phyloP scores from a whole-genome alignment of 2,797 vertebrate genomes.

The Cyclura pinguis region DNA sequence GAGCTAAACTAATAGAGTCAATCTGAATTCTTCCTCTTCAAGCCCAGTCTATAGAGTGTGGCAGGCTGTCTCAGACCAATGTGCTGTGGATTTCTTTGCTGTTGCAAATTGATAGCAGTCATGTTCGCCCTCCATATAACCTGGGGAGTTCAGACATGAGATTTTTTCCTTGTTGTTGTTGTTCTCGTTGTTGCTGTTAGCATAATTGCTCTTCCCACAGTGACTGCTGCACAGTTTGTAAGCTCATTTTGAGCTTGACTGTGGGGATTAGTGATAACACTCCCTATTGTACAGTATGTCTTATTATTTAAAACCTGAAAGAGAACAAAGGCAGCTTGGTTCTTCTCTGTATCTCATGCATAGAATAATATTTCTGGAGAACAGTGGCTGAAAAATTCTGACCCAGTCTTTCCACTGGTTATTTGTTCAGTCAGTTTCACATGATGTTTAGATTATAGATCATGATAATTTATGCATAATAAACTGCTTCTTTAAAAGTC shows the following conservation, averaged over 20 bases:
- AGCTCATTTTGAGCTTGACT: constrained; percentile 74
- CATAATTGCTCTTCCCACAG: constrained; percentile 75
- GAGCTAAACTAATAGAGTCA: constrained; percentile 57
- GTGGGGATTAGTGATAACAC: constrained; percentile 74
- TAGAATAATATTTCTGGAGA: constrained; percentile 28
- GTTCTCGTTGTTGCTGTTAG: constrained; percentile 62
- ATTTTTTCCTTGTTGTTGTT: constrained; percentile 3
- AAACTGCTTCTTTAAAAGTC: neutral
- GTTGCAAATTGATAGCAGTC: constrained; percentile 68
- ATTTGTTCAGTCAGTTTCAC: constrained; percentile 20
- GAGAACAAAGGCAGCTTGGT: constrained; percentile 76
- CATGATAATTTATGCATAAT: constrained; percentile 20
- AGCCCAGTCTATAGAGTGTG: constrained; percentile 23
- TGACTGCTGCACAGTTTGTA: constrained; percentile 74
- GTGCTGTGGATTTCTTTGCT: constrained; percentile 64
- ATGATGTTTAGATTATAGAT: neutral
- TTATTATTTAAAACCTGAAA: constrained; percentile 78
- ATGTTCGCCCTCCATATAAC: constrained; percentile 51
- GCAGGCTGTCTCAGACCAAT: constrained; percentile 51
- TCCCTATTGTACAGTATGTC: constrained; percentile 72
- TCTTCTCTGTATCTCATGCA: constrained; percentile 11
- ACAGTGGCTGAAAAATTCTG: neutral
- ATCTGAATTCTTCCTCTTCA: constrained; percentile 45
- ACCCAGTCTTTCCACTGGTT: neutral
- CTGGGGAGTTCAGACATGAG: constrained; percentile 49